Base-by-base conservation (phyloP, 2,797 vertebrate genomes). In the Clarias platycephalus region DNA sequence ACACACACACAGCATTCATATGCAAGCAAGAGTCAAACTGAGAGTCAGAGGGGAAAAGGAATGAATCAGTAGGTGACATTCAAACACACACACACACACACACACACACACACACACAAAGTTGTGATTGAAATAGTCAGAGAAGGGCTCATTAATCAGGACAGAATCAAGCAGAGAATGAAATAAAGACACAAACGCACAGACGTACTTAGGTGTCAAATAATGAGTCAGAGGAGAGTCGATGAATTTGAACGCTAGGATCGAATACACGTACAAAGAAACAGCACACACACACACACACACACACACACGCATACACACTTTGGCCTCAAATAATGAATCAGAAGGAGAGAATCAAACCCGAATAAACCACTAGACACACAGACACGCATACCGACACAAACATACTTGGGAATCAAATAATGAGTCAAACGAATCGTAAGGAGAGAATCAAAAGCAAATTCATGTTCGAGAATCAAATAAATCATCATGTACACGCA, bases 1-100 rank as follows among this genome's bases (percentile, higher is more conserved):
- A 74, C 53, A 40, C 78, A 85, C 64, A 68, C 70, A 84, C 44
- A 76, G 44, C 57, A 64, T 2, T 26, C 62, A 57, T n/a, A 57
- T 4, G 3, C 80, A 71, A 22, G 3, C 67, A 71, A 60, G 20
- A 24, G 28, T 77, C 20, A 37, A 60, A 60, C 15, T 60, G 28
- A 76, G 18, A 76, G 28, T 76, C 26, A 76, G 5, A 76, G 28
- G 5, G 34, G 10, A 37, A 24, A 2, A 31, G 34, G 34, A 77
- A 60, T 37, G 75, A 77, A 60, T 77, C 75, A 34, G 53, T 34
- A 34, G 74, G 55, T 58, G 28, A 58, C 18, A 76, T 22, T 58
- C 0, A 77, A 60, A 34, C 53, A 40, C 37, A 40, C 37, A 40
- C 37, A 37, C 37, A 49, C 44, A 53, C 12, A 34, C 53, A 40